Percentiles rank a stretch among this genome's conserved stretches.
Conservation (phyloP, 1,140 invertebrate species). For the Drosophila trapezifrons region DNA sequence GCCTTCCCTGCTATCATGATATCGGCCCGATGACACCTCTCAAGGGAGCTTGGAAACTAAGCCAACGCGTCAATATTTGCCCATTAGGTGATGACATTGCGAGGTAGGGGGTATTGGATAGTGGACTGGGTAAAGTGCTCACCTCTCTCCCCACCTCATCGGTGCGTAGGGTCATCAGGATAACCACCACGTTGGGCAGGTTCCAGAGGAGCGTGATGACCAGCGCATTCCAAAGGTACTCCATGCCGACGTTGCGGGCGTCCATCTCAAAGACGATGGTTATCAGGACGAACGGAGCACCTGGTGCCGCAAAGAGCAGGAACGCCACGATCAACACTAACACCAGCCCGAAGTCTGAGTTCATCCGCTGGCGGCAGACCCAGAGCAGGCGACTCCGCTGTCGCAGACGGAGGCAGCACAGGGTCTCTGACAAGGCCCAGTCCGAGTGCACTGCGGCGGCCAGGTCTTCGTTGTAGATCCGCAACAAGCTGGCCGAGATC, state of each 20-base stretch:
- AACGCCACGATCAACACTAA: conserved; percentile 48
- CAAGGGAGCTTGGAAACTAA: conserved; percentile 6
- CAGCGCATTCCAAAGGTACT: conserved; percentile 6
- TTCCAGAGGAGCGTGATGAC: conserved; percentile 38
- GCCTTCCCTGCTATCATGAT: neutral
- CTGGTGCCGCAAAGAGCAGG: conserved; percentile 38
- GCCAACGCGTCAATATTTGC: conserved; percentile 2
- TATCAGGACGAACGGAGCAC: conserved; percentile 60
- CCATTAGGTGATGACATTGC: conserved; percentile 11
- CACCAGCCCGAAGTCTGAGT: conserved; percentile 49
- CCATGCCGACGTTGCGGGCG: neutral
- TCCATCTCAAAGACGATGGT: conserved; percentile 47
- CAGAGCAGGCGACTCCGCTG: conserved; percentile 49
- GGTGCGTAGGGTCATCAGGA: conserved; percentile 35
- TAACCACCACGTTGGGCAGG: conserved; percentile 36
- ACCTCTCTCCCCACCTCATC: conserved; percentile 59
- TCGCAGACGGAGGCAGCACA: conserved; percentile 21
- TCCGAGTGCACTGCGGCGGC: neutral
- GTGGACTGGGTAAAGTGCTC: conserved; percentile 1
- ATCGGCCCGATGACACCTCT: neutral
- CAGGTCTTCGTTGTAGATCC: conserved; percentile 49
- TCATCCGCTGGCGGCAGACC: conserved; percentile 57
- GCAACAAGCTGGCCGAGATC: conserved; percentile 41
- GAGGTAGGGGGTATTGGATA: neutral
- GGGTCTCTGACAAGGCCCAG: neutral